phyloP scores from a whole-genome alignment of 2,113 vertebrate species.

The Bufo bufo region DNA sequence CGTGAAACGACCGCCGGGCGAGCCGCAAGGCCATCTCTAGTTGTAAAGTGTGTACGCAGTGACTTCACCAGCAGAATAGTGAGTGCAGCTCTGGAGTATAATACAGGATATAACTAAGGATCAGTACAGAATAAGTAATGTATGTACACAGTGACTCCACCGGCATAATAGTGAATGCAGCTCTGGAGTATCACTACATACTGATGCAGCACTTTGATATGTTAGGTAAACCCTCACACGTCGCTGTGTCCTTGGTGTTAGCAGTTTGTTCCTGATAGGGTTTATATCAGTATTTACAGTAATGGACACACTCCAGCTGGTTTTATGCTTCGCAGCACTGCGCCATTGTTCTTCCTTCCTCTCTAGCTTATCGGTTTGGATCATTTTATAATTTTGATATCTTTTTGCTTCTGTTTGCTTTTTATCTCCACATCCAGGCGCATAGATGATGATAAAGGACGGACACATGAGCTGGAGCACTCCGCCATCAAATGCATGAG shows the following conservation, averaged over 20 bases:
- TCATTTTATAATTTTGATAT: conserved; percentile 32
- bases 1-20: too few relatives aligned
- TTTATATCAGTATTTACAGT: neutral
- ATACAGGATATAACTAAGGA: too few relatives aligned
- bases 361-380: neutral
- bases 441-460: conserved; percentile 93
- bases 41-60: too few relatives aligned
- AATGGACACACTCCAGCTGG: neutral
- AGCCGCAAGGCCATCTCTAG: too few relatives aligned
- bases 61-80: too few relatives aligned
- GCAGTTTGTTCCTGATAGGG: neutral
- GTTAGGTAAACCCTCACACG: neutral
- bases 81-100: too few relatives aligned
- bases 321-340: neutral
- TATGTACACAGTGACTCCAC: too few relatives aligned
- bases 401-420: conserved; percentile 62
- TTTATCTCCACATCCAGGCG: conserved; percentile 80
- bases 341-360: neutral
- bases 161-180: too few relatives aligned
- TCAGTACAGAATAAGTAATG: too few relatives aligned
- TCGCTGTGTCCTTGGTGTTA: neutral
- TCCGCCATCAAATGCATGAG: conserved; percentile 97
- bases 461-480: conserved; percentile 95
- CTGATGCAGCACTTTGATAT: too few relatives aligned
- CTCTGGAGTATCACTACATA: too few relatives aligned